Base-by-base conservation (phyloP, 2,888 invertebrate genomes). In the Agapetus fuscipes region DNA sequence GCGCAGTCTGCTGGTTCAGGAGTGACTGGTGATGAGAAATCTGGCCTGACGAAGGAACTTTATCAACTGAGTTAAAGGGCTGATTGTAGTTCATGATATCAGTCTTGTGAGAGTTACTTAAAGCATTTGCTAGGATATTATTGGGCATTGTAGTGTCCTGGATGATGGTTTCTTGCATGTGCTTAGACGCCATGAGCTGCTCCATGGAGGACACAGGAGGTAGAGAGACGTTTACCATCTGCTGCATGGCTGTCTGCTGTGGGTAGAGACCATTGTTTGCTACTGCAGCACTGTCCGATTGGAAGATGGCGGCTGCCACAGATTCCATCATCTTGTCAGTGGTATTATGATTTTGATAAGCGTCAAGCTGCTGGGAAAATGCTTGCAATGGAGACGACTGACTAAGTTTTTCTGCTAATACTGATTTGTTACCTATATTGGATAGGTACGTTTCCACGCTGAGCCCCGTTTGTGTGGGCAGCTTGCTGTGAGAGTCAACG, bases 361-460 rank as follows among this genome's bases (percentile, higher is more conserved):
- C 66, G 43, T 66, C 66, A 41, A 69, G 58, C 42, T 66, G 64
- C 48, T 68, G 67, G 20, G 66, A 62, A 57, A 69, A 70, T 3
- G 64, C 56, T 1, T 54, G 60, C 13, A 66, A 56, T 0, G 63
- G 57, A 2, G 65, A 59, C 2, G 34, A 13, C n/a, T 46, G 37
- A 10, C 35, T 41, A 9, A 41, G 29, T 11, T 20, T 20, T 24
- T 33, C 37, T 12, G 42, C 9, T 17, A 46, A 31, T 13, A 37
- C 16, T 26, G 45, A 25, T 31, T 41, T 44, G 29, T 40, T 52
- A 47, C 72, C 73, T 12, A 74, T 67, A 36, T 68, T 69, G 20
- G 70, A 71, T 14, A 76, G 56, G 52, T 70, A 76, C 48, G 70
- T 74, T 48, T 75, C 75, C 16, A 76, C 69, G 46, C 71, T 74